A percentile compares a stretch with the other conserved stretches of the same genome.
phyloP scores from a whole-genome alignment of 2,797 vertebrate genomes.

The Heterohyrax brucei region DNA sequence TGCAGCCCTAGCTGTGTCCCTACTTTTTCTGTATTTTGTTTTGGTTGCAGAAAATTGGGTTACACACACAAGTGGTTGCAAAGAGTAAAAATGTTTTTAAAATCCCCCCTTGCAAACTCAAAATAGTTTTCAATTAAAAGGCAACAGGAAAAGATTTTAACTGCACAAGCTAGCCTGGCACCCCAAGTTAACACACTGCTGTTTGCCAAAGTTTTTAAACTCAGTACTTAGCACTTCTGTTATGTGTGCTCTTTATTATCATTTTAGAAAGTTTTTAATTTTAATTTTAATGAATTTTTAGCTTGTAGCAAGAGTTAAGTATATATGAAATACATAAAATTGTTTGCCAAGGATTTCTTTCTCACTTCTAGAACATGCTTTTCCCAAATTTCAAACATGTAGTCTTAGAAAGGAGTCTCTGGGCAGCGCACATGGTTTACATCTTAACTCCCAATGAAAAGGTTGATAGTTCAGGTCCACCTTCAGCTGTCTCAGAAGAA shows the following conservation, averaged over 20 bases:
- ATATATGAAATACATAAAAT: slow-evolving; percentile 30
- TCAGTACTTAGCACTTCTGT: slow-evolving; percentile 40
- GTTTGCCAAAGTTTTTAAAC: slow-evolving; percentile 65
- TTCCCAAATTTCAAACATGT: slow-evolving; percentile 8
- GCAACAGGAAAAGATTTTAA: slow-evolving; percentile 67
- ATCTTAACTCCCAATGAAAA: too few relatives aligned
- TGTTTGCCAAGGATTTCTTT: slow-evolving; percentile 20
- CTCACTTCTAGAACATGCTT: slow-evolving; percentile 20
- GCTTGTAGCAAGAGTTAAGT: slow-evolving; percentile 35
- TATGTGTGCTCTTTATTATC: slow-evolving; percentile 54
- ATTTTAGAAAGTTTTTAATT: slow-evolving; percentile 47
- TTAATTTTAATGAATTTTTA: slow-evolving; percentile 61
- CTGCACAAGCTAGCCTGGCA: slow-evolving; percentile 57
- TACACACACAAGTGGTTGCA: slow-evolving; percentile 78
- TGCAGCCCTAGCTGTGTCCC: background rate
- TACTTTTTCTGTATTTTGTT: slow-evolving; percentile 47
- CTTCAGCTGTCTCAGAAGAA: too few relatives aligned
- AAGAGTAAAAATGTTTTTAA: slow-evolving; percentile 73
- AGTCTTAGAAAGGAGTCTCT: background rate
- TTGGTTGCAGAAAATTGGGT: slow-evolving; percentile 76
- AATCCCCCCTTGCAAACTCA: slow-evolving; percentile 66
- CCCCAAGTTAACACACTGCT: slow-evolving; percentile 59
- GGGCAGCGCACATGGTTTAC: too few relatives aligned
- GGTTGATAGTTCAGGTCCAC: too few relatives aligned
- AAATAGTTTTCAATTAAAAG: slow-evolving; percentile 63